Evolutionary conservation across 2,888 invertebrate genomes (phyloP), one percentile per base, ranked within the genome.

Genomic region (Phalera bucephala): DNA sequence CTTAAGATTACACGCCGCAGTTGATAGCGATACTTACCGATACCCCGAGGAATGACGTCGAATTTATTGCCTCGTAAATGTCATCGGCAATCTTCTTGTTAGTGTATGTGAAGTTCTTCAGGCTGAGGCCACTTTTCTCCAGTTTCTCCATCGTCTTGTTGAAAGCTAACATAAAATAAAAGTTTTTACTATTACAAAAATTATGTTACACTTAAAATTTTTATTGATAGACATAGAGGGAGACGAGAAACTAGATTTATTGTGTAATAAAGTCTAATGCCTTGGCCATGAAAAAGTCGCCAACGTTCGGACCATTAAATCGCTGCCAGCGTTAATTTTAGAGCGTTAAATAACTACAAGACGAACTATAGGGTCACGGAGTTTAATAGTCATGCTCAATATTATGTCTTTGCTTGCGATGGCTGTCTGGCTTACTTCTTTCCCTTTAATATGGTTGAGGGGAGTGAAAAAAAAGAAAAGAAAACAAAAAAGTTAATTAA

Each of bases 11-110:
- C 12, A 45, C 28, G 38, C 31, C 41, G 38, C 33, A 41, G 20
- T 40, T 31, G 35, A 46, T 46, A 46, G 13, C 14, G 44, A 40
- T 56, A 92, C 96, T 93, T 89, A 99, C 99, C 72, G 99, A 99
- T 48, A 99, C 97, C 48, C 99, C 99, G 34, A 97, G 92, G 83
- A 99, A 99, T 69, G 97, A 96, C 11, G 99, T 99, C n/a, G 97
- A 96, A 88, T 99, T 99, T 91, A 99, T 98, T 22, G 99, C 99
- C 45, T 96, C 94, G 86, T 99, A 99, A 71, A 99, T 97, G 80
- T 97, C 97, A 78, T 97, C 95, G 5, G 97, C 97, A 40, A 98
- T 98, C 73, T 96, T 95, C 74, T 96, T 95, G 85, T 98, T 97
- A 23, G 96, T 96, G 83, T 99, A 99, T 34, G 97, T 96, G 83